Conservation (phyloP, 1,140 invertebrate genomes). For the Conus ventricosus region DNA sequence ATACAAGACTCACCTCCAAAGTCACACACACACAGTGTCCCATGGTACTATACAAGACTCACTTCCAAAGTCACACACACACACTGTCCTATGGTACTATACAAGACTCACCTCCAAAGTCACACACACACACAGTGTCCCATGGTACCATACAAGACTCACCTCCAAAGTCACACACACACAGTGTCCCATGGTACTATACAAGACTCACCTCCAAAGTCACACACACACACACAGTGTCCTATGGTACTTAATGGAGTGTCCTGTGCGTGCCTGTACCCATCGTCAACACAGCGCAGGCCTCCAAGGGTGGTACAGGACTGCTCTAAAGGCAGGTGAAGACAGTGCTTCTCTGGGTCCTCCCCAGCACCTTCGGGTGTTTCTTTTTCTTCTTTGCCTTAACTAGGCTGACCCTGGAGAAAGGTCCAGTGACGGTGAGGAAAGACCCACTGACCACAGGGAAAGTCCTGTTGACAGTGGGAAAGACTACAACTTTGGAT, state of each 20-base stretch:
- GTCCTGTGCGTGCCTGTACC: no score
- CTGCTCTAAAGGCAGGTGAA: no score
- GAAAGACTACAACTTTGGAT: no score
- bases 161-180: conserved; percentile 70
- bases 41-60: background rate
- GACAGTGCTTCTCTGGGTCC: no score
- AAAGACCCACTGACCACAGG: no score
- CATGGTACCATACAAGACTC: background rate
- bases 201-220: conserved; percentile 64
- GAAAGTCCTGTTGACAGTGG: no score
- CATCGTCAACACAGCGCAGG: no score
- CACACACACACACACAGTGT: background rate
- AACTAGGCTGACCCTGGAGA: no score
- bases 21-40: background rate
- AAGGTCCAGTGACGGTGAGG: no score
- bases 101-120: conserved; percentile 64
- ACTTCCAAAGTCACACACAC: conserved; percentile 70
- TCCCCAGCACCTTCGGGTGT: no score
- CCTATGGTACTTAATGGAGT: background rate
- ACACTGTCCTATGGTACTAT: background rate
- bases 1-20: conserved; percentile 61
- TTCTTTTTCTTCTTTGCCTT: no score
- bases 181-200: background rate
- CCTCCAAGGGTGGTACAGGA: no score
- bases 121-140: background rate